Percentiles rank a stretch among this genome's conserved stretches.
phyloP scores from a whole-genome alignment of 2,113 vertebrate genomes.

The Melanerpes aurifrons region DNA sequence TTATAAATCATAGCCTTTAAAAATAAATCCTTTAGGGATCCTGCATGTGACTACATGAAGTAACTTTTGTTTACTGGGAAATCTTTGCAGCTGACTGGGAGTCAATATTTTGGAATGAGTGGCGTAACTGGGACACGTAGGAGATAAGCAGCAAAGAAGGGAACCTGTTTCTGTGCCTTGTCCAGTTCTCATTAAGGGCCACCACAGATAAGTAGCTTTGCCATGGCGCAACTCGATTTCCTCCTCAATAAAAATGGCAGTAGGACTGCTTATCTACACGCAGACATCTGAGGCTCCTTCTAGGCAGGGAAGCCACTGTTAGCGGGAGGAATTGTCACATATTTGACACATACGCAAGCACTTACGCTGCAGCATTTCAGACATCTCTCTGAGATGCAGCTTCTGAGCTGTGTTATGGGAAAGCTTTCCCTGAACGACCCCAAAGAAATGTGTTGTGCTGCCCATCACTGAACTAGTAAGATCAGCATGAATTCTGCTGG shows the following conservation, averaged over 20 bases:
- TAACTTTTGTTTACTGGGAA: constrained; percentile 50
- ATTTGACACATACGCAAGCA: not conserved
- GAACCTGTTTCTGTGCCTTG: constrained; percentile 13
- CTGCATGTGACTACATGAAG: constrained; percentile 56
- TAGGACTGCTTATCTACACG: constrained; percentile 15
- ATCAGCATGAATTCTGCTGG: not conserved
- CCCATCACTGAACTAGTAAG: not conserved
- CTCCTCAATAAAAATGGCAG: constrained; percentile 52
- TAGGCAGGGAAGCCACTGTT: not conserved
- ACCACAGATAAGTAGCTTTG: not conserved
- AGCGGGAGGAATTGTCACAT: not conserved
- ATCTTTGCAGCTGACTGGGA: constrained; percentile 56
- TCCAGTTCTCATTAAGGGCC: not conserved
- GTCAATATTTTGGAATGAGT: constrained; percentile 26
- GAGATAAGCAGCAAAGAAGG: constrained; percentile 24
- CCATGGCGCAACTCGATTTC: not conserved
- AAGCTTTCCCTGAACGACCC: constrained; percentile 3
- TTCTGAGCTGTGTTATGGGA: not conserved
- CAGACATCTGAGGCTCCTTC: not conserved
- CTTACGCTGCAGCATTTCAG: not conserved
- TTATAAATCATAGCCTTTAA: constrained; percentile 60
- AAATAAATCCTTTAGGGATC: constrained; percentile 49
- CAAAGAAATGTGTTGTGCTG: not conserved
- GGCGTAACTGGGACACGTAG: not conserved
- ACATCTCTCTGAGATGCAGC: not conserved